Evolutionary conservation across 1,140 invertebrate species (phyloP), one percentile per base, ranked within the genome.

Genomic region (Anastrepha ludens): DNA sequence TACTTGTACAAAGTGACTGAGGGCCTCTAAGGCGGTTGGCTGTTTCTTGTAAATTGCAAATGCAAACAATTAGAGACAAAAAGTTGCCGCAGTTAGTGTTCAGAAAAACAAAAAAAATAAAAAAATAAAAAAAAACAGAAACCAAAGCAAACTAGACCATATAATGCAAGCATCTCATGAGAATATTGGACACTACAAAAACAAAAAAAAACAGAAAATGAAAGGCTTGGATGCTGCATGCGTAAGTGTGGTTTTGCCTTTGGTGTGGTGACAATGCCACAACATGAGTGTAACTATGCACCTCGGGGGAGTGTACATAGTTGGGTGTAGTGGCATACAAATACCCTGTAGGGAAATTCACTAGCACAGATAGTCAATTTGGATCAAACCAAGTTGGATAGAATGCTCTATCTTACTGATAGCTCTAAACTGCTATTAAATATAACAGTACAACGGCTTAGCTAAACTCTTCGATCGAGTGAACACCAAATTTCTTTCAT

Each of bases 201-300:
- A 74, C 44, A 47, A 29, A 29, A 29, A 29, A 29, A 29, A 29
- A 29, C 29, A 29, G 29, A 29, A 29, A 29, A 29, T 29, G 17
- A 44, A 44, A 0, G 60, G 41, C 15, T 74, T 74, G 67, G 5
- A 17, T 47, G 67, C 17, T 4, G 67, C 5, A 47, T 17, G 67
- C 44, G 67, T 74, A 13, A 17, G 15, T 6, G 39, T 44, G 67
- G 39, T 39, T 47, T n/a, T 17, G 67, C 41, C 67, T 74, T 74
- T 74, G 67, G 67, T 47, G 67, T 74, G 67, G 67, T 74, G 67
- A 74, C 67, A 74, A 74, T 74, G 15, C 67, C 41, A 74, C 41
- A 74, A 74, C 39, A 47, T 0, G 41, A 44, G 44, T 47, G 29
- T 20, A 8, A 3, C 39, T 55, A 55, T 55, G 50, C 11, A 55